phyloP scores from a whole-genome alignment of 2,888 invertebrate species.

The Caenorhabditis imperialis region DNA sequence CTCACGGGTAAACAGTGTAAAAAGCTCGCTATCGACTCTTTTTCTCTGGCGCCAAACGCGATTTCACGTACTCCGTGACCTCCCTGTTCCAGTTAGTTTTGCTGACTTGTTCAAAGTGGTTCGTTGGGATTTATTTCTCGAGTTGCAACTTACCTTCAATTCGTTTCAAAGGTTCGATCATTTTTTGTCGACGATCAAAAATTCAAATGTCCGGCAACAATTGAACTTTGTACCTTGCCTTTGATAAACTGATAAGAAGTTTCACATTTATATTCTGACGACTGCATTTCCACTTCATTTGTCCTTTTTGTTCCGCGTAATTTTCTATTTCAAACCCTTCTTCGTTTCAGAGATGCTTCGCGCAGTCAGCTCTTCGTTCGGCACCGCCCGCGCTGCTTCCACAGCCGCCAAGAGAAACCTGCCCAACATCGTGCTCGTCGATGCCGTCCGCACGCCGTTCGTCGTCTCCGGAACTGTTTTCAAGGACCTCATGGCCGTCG shows the following conservation, averaged over 20 bases:
- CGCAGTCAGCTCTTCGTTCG: slow-evolving; percentile 40
- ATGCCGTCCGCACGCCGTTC: slow-evolving; percentile 89
- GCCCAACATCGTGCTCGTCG: slow-evolving; percentile 76
- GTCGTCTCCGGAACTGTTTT: slow-evolving; percentile 92
- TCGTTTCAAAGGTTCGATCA: background rate
- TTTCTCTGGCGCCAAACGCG: slow-evolving; percentile 1
- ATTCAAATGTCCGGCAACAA: too few relatives aligned
- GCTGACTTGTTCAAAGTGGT: background rate
- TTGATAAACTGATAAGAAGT: slow-evolving; percentile 12
- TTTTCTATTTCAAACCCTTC: background rate
- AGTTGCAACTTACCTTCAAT: background rate
- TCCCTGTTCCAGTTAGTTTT: background rate
- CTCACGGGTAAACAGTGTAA: slow-evolving; percentile 16
- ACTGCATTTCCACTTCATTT: background rate
- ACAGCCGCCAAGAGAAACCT: slow-evolving; percentile 36
- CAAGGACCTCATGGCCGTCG: slow-evolving; percentile 94
- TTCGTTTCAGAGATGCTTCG: slow-evolving; percentile 52
- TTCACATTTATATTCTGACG: background rate
- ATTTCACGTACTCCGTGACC: background rate
- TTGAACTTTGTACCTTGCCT: background rate
- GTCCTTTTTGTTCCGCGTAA: background rate
- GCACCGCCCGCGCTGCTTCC: slow-evolving; percentile 42
- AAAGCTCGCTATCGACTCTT: background rate
- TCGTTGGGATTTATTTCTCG: background rate
- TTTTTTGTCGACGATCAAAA: slow-evolving; percentile 1